phyloP scores from a whole-genome alignment of 2,888 invertebrate genomes.

The Leptinotarsa rubiginosa region DNA sequence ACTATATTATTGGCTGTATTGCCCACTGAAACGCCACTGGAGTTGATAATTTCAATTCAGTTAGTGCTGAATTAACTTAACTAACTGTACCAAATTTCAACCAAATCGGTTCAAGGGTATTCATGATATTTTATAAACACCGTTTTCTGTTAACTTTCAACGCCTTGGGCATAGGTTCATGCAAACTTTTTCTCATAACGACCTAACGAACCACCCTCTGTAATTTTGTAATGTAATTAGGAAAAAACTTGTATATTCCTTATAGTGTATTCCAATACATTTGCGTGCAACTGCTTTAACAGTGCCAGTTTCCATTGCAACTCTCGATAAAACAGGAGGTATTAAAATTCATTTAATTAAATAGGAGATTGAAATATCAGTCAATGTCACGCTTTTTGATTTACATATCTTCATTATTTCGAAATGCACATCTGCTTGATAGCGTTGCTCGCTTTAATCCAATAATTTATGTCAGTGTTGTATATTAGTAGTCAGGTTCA shows the following conservation, averaged over 20 bases:
- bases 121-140: too few species aligned
- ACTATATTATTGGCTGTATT: too few species aligned
- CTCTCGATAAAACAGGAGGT: neutral
- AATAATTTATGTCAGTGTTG: neutral
- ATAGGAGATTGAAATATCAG: constrained; percentile 19
- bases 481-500: neutral
- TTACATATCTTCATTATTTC: constrained; percentile 18
- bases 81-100: too few species aligned
- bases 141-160: too few species aligned
- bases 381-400: constrained; percentile 12
- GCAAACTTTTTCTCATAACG: too few species aligned
- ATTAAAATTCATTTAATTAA: constrained; percentile 12
- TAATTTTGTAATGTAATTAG: too few species aligned
- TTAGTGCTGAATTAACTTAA: too few species aligned
- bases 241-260: neutral
- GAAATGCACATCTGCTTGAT: constrained; percentile 2
- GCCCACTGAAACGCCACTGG: too few species aligned
- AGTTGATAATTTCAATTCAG: too few species aligned
- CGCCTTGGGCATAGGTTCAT: too few species aligned
- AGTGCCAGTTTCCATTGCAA: constrained; percentile 11
- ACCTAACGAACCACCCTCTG: too few species aligned
- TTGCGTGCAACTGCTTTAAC: neutral
- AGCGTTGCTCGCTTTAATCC: neutral
- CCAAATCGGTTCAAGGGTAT: too few species aligned
- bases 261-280: neutral